A percentile compares a stretch with the other conserved stretches of the same genome.
phyloP scores from a whole-genome alignment of 2,113 vertebrate genomes.

The Albula goreensis region DNA sequence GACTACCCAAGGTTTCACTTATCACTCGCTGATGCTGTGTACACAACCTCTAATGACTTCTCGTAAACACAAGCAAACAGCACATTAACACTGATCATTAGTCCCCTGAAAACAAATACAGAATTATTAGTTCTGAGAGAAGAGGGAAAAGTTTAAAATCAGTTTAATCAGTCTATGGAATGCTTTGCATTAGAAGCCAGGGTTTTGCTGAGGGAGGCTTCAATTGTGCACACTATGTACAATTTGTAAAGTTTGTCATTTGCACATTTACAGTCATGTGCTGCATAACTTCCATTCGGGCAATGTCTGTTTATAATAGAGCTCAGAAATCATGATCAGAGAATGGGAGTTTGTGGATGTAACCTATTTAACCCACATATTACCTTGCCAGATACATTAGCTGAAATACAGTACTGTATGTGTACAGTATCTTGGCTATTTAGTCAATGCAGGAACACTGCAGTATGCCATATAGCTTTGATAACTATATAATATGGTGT shows the following conservation, averaged over 20 bases:
- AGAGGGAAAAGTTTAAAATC: background rate
- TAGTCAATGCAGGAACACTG: too few species aligned
- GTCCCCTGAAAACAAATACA: constrained; percentile 17
- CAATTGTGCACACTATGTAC: background rate
- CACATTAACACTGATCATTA: constrained; percentile 21
- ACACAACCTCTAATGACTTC: constrained; percentile 24
- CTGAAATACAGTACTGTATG: too few species aligned
- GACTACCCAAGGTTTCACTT: constrained; percentile 13
- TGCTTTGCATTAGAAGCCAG: background rate
- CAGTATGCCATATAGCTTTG: too few species aligned
- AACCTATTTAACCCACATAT: too few species aligned
- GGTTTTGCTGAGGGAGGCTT: background rate
- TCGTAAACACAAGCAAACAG: constrained; percentile 21
- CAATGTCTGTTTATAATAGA: too few species aligned
- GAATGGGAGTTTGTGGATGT: too few species aligned
- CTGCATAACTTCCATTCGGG: too few species aligned
- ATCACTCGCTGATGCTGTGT: constrained; percentile 18
- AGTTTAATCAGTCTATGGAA: background rate
- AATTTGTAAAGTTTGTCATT: background rate
- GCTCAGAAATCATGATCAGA: too few species aligned
- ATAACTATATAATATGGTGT: too few species aligned
- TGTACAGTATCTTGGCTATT: too few species aligned
- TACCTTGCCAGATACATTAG: too few species aligned
- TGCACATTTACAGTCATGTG: background rate
- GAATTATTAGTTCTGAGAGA: background rate